Base-by-base conservation (phyloP, 2,888 invertebrate species). In the Alcis repandata region DNA sequence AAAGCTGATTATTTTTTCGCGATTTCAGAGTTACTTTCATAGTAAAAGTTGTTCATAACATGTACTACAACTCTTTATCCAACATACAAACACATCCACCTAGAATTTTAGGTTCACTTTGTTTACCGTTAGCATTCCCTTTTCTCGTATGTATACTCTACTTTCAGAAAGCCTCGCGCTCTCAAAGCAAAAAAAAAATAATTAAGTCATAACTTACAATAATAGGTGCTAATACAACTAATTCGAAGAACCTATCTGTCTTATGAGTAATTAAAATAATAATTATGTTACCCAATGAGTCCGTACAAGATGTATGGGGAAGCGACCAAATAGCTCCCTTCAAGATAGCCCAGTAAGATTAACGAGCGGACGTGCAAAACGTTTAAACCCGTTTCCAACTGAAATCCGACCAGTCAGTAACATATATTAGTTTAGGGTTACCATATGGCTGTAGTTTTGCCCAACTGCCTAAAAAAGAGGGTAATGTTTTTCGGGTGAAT, bases 311-410 rank as follows among this genome's bases (percentile, higher is more conserved):
- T 66, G 61, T 79, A 73, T 79, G 79, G 75, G 74, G 73, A 70
- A 70, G 77, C 76, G 74, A 78, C 79, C 78, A 80, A 82, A 83
- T 80, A 78, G 78, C 80, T 80, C 77, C 81, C 84, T 75, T 83
- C 86, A 88, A 92, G 92, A 92, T 92, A 92, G 89, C 67, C 89
- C 85, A 56, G 88, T 87, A 91, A 92, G 91, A 93, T 93, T 90
- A 92, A 92, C 91, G 92, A 92, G 88, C 82, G 87, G 89, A 89
- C 92, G 91, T 92, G 92, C 92, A 90, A 92, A 93, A 91, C 92
- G 91, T 86, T 92, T 91, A 92, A 92, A 91, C 90, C 91, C 91
- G 88, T 92, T 92, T 85, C 90, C 85, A 85, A 88, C 89, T 90
- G 86, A 91, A 93, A 92, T 91, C 91, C 92, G 87, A 90, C 90